These are phyloP conservation scores for Cyprinodon brontotheroides DNA, from an alignment of 2,113 vertebrate species.

Conservation along the genomic window DNA sequence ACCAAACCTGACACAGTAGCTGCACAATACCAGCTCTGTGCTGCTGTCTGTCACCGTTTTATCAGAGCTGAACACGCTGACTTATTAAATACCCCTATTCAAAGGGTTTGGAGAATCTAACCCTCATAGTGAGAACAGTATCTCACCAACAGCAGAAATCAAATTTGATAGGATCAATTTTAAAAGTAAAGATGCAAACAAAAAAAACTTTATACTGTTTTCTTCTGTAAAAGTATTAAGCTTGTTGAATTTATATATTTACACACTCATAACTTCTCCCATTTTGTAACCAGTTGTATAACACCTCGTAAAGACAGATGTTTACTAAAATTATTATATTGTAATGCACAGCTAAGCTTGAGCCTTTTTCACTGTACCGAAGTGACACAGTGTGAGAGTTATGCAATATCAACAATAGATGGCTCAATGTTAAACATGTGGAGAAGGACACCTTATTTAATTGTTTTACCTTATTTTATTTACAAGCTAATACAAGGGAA, in stretches of 20 bases:
- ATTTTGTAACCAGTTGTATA: constrained; percentile 39
- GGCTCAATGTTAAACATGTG: constrained; percentile 40
- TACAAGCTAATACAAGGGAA: constrained; percentile 26
- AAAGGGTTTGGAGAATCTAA: constrained; percentile 36
- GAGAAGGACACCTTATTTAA: constrained; percentile 35
- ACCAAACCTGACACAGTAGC: constrained; percentile 37
- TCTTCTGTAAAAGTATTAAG: background rate
- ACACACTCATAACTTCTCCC: background rate
- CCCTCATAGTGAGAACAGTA: constrained; percentile 24
- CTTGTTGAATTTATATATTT: background rate
- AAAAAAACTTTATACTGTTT: background rate
- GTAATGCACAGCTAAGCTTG: constrained; percentile 30
- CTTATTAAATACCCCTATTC: constrained; percentile 8
- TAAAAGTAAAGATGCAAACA: background rate
- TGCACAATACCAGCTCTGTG: constrained; percentile 49
- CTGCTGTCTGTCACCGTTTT: constrained; percentile 41
- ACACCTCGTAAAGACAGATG: constrained; percentile 16
- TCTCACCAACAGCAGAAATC: background rate
- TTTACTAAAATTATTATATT: constrained; percentile 54
- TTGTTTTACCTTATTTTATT: constrained; percentile 14
- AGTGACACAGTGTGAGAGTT: constrained; percentile 62
- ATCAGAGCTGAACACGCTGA: constrained; percentile 28
- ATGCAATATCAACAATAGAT: constrained; percentile 68
- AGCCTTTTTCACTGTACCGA: constrained; percentile 52
- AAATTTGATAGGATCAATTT: background rate